Evolutionary conservation across 2,113 vertebrate genomes (phyloP).

Genomic region (Alexandromys fortis): DNA sequence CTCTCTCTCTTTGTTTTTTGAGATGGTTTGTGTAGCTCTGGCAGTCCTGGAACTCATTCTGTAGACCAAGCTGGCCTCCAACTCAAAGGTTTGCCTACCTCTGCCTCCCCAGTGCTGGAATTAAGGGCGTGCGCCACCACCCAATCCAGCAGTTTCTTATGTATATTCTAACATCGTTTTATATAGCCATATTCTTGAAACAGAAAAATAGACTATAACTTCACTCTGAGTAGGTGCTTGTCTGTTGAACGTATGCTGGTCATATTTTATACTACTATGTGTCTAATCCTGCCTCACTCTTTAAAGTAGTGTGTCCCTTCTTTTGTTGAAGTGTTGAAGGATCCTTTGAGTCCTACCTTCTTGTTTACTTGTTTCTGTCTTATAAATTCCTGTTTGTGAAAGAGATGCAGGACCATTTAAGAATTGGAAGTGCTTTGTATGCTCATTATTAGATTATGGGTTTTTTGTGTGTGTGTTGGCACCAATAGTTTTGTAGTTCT

Average conservation of each 20-base stretch:
- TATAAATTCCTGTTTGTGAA: constrained; percentile 43
- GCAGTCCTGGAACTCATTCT: too few species aligned
- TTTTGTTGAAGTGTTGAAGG: constrained; percentile 38
- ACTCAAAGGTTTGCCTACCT: not conserved
- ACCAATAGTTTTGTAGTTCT: constrained; percentile 25
- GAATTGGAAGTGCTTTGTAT: constrained; percentile 24
- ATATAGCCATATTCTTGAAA: not conserved
- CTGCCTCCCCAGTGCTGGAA: not conserved
- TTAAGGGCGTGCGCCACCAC: not conserved
- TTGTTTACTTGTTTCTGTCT: constrained; percentile 32
- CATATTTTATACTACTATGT: constrained; percentile 4
- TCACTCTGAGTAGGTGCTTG: not conserved
- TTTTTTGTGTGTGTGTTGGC: constrained; percentile 19
- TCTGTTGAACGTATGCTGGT: constrained; percentile 10
- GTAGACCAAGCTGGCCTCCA: too few species aligned
- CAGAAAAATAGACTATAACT: not conserved
- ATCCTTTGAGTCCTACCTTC: constrained; percentile 34
- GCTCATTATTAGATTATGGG: not conserved
- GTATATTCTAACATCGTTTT: constrained; percentile 21
- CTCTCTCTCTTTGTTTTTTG: too few species aligned
- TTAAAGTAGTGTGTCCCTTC: not conserved
- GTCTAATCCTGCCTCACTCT: not conserved
- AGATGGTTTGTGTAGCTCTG: too few species aligned
- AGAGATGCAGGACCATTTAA: constrained; percentile 50
- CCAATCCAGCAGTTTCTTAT: not conserved